Evolutionary conservation across 2,113 vertebrate species (phyloP).

Genomic region (Periophthalmodon schlosseri): DNA sequence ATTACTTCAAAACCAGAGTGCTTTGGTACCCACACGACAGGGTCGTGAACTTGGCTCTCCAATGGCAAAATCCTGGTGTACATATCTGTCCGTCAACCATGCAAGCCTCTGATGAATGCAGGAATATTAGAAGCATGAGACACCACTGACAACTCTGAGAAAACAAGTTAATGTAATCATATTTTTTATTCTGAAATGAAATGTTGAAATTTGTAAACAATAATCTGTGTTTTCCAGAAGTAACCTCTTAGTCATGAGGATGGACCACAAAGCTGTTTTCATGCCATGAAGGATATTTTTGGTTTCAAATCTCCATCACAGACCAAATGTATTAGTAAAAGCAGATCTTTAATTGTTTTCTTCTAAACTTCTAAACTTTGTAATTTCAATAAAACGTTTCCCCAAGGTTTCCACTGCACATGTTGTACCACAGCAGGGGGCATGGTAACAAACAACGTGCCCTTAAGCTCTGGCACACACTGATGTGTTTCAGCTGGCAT

Average conservation of each 20-base stretch:
- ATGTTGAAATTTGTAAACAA: constrained; percentile 1
- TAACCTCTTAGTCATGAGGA: constrained; percentile 1
- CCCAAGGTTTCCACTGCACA: constrained; percentile 19
- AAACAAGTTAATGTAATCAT: not conserved
- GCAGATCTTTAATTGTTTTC: constrained; percentile 12
- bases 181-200: not conserved
- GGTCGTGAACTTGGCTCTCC: not conserved
- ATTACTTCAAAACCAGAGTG: not conserved
- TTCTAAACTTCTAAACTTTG: constrained; percentile 33
- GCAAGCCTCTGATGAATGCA: not conserved
- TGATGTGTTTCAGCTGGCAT: constrained; percentile 7
- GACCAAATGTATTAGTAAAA: not conserved
- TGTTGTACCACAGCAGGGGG: constrained; percentile 2
- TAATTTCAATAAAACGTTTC: constrained; percentile 17
- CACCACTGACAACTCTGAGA: not conserved
- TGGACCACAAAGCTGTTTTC: constrained; percentile 39
- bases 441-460: constrained; percentile 7
- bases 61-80: not conserved
- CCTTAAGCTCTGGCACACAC: not conserved
- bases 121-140: not conserved
- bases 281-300: constrained; percentile 15
- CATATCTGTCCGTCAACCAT: not conserved
- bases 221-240: too few species aligned
- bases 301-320: constrained; percentile 28
- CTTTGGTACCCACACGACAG: not conserved